Percentiles rank a stretch among this genome's conserved stretches.
These are phyloP conservation scores for Diorhabda elongata DNA, from an alignment of 1,140 invertebrate genomes.

Conservation along the genomic window DNA sequence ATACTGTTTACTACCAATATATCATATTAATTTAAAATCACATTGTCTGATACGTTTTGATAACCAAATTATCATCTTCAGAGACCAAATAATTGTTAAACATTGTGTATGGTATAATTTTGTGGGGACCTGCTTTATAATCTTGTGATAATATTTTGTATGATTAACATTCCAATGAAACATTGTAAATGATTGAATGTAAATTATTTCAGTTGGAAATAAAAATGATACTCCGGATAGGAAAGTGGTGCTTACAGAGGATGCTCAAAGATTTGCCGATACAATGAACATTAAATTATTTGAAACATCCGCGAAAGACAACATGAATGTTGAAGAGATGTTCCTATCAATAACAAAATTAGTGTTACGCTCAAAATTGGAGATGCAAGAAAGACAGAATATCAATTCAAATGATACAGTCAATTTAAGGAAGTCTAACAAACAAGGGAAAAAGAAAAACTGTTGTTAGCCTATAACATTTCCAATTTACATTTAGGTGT, in stretches of 20 bases:
- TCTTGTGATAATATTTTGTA: no score
- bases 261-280: conserved; percentile 93
- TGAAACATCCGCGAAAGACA: conserved; percentile 99
- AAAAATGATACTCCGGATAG: conserved; percentile 97
- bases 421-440: conserved; percentile 53
- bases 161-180: not conserved
- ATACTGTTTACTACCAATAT: no score
- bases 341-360: conserved; percentile 66
- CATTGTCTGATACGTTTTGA: no score
- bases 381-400: conserved; percentile 58
- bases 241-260: conserved; percentile 95
- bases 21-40: no score
- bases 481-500: not conserved
- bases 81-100: no score
- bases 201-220: conserved; percentile 82
- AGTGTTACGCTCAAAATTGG: conserved; percentile 56
- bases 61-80: no score
- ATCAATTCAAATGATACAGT: conserved; percentile 54
- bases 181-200: not conserved
- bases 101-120: no score
- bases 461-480: conserved; percentile 30
- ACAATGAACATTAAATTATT: conserved; percentile 96
- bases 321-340: conserved; percentile 97
- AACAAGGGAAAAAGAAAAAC: conserved; percentile 49
- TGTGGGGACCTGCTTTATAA: no score